Percentiles rank a stretch among this genome's conserved stretches.
phyloP scores from a whole-genome alignment of 2,888 invertebrate species.

The Ectropis crepuscularia region DNA sequence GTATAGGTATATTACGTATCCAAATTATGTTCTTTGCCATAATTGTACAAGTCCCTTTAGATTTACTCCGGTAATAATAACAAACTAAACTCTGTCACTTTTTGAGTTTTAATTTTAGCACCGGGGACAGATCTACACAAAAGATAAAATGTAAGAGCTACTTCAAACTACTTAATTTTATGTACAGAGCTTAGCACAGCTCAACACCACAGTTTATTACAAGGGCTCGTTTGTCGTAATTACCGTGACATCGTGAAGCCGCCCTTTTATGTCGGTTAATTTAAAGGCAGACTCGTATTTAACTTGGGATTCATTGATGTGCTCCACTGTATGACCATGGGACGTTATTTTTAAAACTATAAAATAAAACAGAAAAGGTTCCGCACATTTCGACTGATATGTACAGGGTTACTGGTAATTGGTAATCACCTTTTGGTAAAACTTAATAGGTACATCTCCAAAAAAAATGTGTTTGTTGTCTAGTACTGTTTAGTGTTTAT shows the following conservation, averaged over 20 bases:
- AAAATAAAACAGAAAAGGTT: too few relatives aligned
- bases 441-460: too few relatives aligned
- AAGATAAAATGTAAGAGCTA: background rate
- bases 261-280: conserved; percentile 31
- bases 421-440: background rate
- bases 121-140: background rate
- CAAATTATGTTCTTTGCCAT: too few relatives aligned
- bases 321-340: background rate
- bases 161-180: conserved; percentile 17
- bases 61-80: too few relatives aligned
- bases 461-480: too few relatives aligned
- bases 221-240: conserved; percentile 42
- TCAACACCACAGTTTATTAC: conserved; percentile 47
- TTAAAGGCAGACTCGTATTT: conserved; percentile 20
- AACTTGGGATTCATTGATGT: conserved; percentile 15
- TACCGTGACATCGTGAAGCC: conserved; percentile 45
- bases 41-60: too few relatives aligned
- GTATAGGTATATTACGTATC: too few relatives aligned
- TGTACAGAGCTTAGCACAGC: conserved; percentile 26
- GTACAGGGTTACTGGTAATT: too few relatives aligned
- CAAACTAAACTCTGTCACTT: too few relatives aligned
- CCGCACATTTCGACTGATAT: too few relatives aligned
- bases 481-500: too few relatives aligned
- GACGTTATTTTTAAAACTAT: background rate
- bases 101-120: too few relatives aligned